Base-by-base conservation (phyloP, 2,113 vertebrate genomes). In the Australoheros scitulus region DNA sequence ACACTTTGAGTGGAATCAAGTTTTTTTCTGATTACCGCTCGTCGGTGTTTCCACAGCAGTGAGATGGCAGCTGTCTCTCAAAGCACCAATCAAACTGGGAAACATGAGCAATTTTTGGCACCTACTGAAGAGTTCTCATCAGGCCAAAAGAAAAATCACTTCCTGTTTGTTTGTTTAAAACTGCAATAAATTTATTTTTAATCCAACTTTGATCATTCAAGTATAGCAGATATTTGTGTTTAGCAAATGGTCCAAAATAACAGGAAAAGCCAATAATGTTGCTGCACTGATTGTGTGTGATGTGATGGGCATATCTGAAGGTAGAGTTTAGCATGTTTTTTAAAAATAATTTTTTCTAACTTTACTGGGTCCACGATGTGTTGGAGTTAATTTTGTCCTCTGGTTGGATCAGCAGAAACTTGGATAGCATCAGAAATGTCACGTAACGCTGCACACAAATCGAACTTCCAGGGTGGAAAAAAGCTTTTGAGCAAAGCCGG, bases 1-100 rank as follows among this genome's bases (percentile, higher is more conserved):
- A 47, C 43, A 14, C 11, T 14, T 47, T 47, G 14, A 47, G 14
- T 47, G 61, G 61, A 22, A 3, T n/a, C 14, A 22, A 22, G 11
- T 20, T 64, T 64, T 2, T 0, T 64, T 64, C 20, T 41, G 1
- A 43, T 15, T 0, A 0, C 61, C 0, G n/a, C 7, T 41, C 14
- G 36, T 22, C 36, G 41, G n/a, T 2, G 14, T 64, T 64, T 41
- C n/a, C 13, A 41, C 36, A 22, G 36, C 22, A 1, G 61, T 24
- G 36, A 64, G 1, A 24, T 14, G 63, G n/a, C 13, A n/a, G 38
- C 15, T 0, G 43, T 65, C 4, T n/a, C 13, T 43, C 5, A 24
- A 41, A 41, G 38, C 3, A 3, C 11, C 38, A 41, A 11, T 41
- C 38, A 41, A 64, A 64, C 20, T 0, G 11, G 0, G 2, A 64